Base-by-base conservation (phyloP, 2,888 invertebrate species). In the Micoletzkya japonica region DNA sequence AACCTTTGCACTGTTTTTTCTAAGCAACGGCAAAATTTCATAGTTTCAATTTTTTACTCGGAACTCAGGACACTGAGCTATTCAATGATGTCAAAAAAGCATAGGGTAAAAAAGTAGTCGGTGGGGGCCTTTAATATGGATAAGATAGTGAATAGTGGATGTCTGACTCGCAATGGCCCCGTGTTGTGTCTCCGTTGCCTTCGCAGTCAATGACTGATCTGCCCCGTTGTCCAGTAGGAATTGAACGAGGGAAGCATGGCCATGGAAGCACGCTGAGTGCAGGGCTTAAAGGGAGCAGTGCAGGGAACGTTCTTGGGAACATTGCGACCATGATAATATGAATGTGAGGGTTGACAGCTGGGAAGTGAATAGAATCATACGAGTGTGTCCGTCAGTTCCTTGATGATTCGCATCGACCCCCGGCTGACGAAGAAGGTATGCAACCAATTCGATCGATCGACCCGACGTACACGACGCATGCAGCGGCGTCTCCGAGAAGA, bases 221-320 rank as follows among this genome's bases (percentile, higher is more conserved):
- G 87, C 87, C 1, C 87, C 86, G 75, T 86, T 86, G 73, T 87
- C 87, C 72, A 88, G 77, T 54, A 88, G 80, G 73, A 86, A 87
- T 76, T 88, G 87, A 1, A 87, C 88, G 17, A 88, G 82, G 24
- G 86, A 73, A 32, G 87, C 77, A 76, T 88, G 87, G 4, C 88
- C 88, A 76, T 88, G 88, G 76, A 86, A 87, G 76, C 87, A 87
- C 20, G 88, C 88, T 72, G 87, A 87, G 78, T 88, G 88, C 37
- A 88, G 77, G 0, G 88, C 87, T 86, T 75, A 32, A 81, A 77
- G 1, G 30, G 4, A 58, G 4, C 10, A 6, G 37, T 39, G n/a
- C 20, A 36, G 4, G 37, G 6, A 6, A 28, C 10, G 14, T 17
- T 34, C 30, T 10, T 34, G 24, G n/a, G 58, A 17, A 14, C 32